These are phyloP conservation scores for Grapholita molesta DNA, from an alignment of 1,140 invertebrate genomes.

Conservation along the genomic window DNA sequence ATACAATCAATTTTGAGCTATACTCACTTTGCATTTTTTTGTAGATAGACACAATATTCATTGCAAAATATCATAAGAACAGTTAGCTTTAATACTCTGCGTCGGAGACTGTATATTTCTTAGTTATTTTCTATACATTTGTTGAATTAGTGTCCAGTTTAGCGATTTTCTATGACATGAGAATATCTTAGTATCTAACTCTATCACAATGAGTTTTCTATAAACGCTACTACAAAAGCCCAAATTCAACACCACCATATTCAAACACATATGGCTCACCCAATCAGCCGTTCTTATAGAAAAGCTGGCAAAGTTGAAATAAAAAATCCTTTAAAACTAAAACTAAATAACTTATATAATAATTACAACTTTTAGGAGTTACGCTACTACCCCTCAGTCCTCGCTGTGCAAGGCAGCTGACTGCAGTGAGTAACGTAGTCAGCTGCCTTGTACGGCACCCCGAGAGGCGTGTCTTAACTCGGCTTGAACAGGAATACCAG, in stretches of 20 bases:
- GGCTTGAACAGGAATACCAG: too few species aligned
- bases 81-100: constrained; percentile 8
- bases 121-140: constrained; percentile 11
- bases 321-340: too few species aligned
- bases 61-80: constrained; percentile 15
- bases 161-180: not conserved
- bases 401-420: too few species aligned
- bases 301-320: too few species aligned
- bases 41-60: constrained; percentile 6
- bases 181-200: not conserved
- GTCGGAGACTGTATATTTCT: constrained; percentile 11
- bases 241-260: not conserved
- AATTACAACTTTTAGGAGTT: too few species aligned
- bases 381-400: too few species aligned
- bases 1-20: not conserved
- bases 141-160: constrained; percentile 5
- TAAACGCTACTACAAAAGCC: not conserved
- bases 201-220: not conserved
- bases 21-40: not conserved
- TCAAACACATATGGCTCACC: too few species aligned
- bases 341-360: too few species aligned
- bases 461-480: too few species aligned
- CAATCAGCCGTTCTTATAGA: too few species aligned
- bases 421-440: too few species aligned
- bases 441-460: too few species aligned